Evolutionary conservation across 2,113 vertebrate species (phyloP).

Genomic region (Prinia subflava): DNA sequence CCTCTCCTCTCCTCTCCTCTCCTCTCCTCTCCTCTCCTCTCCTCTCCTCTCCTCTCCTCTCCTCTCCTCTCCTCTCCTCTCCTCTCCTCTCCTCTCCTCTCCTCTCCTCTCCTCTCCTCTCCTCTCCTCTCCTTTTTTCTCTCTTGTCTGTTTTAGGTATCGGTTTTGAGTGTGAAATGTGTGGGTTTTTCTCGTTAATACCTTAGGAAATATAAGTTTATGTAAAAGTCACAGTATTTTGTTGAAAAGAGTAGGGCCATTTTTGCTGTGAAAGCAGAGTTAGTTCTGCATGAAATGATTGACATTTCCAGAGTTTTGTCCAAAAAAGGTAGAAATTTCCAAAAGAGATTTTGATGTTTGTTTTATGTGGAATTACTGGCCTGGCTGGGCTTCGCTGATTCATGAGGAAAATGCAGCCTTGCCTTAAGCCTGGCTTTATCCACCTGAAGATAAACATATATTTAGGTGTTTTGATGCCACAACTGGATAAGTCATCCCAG

Average conservation of each 20-base stretch:
- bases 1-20: no score
- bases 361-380: background rate
- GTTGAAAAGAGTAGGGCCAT: background rate
- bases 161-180: background rate
- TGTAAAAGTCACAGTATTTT: background rate
- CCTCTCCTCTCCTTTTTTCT: background rate
- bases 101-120: no score
- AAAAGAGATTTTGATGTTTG: background rate
- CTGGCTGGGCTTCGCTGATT: background rate
- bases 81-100: no score
- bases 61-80: no score
- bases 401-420: background rate
- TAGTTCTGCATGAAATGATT: background rate
- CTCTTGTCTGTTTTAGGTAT: background rate
- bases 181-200: background rate
- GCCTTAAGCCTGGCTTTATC: background rate
- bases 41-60: no score
- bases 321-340: background rate
- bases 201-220: background rate
- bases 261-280: background rate
- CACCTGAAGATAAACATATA: background rate
- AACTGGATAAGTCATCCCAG: background rate
- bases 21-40: no score
- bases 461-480: background rate
- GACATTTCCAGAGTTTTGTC: background rate